These are phyloP conservation scores for Mesorhabditis sp. DNA, from an alignment of 2,888 invertebrate genomes.

Conservation along the genomic window DNA sequence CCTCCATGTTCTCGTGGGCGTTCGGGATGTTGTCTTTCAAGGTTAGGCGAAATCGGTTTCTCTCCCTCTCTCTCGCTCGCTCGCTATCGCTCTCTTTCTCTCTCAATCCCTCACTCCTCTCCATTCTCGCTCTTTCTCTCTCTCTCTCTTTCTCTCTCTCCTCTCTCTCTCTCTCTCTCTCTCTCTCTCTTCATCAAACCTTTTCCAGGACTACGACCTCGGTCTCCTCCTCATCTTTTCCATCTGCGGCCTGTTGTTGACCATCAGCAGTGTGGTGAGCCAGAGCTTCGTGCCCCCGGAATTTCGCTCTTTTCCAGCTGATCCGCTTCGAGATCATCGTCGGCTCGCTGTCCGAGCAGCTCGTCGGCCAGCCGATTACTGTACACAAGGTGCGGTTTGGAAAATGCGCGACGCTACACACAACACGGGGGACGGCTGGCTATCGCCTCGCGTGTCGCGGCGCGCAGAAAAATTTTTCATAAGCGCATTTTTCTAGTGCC, in stretches of 20 bases:
- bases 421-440: neutral
- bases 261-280: neutral
- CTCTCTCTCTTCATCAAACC: no score
- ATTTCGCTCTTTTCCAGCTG: neutral
- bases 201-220: neutral
- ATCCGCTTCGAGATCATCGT: conserved; percentile 1
- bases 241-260: neutral
- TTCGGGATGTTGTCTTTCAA: neutral
- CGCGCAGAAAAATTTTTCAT: no score
- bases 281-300: neutral
- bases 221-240: neutral
- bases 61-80: no score
- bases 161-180: no score
- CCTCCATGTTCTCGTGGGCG: neutral
- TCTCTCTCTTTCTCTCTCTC: no score
- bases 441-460: no score
- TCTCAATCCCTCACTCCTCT: no score
- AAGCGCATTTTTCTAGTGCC: neutral
- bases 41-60: neutral
- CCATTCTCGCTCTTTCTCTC: no score
- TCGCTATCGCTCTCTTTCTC: no score
- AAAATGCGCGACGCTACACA: neutral
- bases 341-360: neutral
- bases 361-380: neutral
- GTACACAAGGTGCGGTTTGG: neutral